Percentiles rank a stretch among this genome's conserved stretches.
Evolutionary conservation across 2,888 invertebrate species (phyloP).

Genomic region (Cephus runcator): DNA sequence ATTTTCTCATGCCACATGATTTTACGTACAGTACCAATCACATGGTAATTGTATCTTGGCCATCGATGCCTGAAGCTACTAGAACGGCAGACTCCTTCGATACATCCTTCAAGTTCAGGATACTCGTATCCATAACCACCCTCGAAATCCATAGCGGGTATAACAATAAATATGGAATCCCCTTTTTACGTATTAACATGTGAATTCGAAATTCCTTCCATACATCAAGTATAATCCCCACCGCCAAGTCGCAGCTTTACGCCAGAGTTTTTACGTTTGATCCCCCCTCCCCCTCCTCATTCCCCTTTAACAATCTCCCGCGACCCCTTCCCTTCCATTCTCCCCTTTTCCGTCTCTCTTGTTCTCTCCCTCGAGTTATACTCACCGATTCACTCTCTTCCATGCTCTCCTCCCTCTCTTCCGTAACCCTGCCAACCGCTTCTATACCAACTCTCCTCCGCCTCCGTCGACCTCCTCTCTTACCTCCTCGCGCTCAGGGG

Average conservation of each 20-base stretch:
- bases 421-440: conserved; percentile 27
- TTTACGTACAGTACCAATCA: neutral
- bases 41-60: neutral
- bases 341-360: conserved; percentile 10
- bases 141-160: conserved; percentile 18
- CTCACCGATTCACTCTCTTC: conserved; percentile 3
- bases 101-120: neutral
- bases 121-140: neutral
- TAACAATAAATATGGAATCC: conserved; percentile 29
- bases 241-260: conserved; percentile 38
- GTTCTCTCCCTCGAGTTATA: conserved; percentile 5
- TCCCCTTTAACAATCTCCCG: neutral
- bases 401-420: conserved; percentile 10
- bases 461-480: conserved; percentile 13
- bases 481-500: conserved; percentile 35
- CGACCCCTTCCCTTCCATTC: conserved; percentile 1
- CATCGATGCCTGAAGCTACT: neutral
- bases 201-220: conserved; percentile 42
- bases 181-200: conserved; percentile 38
- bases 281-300: conserved; percentile 1
- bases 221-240: conserved; percentile 39
- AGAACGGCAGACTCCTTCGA: neutral
- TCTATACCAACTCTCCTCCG: conserved; percentile 24
- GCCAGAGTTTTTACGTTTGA: conserved; percentile 39
- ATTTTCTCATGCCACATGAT: neutral